Conservation (phyloP, 1,140 invertebrate species). For the Arion vulgaris region DNA sequence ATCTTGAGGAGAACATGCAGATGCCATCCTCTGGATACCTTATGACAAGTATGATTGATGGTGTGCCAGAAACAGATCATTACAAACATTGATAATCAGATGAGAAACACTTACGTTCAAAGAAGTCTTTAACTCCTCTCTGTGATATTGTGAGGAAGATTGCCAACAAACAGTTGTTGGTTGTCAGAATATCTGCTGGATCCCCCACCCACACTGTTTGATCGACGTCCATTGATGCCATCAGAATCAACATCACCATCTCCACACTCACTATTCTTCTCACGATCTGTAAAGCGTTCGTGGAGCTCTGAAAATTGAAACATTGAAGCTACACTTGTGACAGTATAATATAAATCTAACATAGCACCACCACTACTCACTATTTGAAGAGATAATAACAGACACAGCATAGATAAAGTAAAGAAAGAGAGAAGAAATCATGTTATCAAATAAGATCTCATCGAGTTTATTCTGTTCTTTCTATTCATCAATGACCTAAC, state of each 20-base stretch:
- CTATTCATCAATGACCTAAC: no score
- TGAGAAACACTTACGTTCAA: constrained; percentile 72
- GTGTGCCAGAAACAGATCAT: no score
- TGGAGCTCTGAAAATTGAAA: constrained; percentile 40
- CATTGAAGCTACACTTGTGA: background rate
- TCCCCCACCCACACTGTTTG: constrained; percentile 52
- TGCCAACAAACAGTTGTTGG: constrained; percentile 94
- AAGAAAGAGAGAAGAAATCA: no score
- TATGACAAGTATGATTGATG: no score
- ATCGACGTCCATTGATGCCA: constrained; percentile 52
- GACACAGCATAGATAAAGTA: background rate
- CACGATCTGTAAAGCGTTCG: constrained; percentile 54
- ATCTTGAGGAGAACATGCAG: no score
- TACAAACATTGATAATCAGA: no score
- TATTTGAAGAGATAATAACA: constrained; percentile 16
- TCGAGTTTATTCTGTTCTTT: no score
- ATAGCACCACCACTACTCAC: no score
- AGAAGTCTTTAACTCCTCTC: constrained; percentile 88
- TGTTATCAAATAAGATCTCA: no score
- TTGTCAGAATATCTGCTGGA: constrained; percentile 80
- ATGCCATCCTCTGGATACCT: no score
- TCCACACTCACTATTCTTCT: constrained; percentile 56
- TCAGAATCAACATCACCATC: constrained; percentile 59
- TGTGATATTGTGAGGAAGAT: constrained; percentile 88
- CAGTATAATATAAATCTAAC: no score